Evolutionary conservation across 1,140 invertebrate species (phyloP).

Genomic region (Plodia interpunctella): DNA sequence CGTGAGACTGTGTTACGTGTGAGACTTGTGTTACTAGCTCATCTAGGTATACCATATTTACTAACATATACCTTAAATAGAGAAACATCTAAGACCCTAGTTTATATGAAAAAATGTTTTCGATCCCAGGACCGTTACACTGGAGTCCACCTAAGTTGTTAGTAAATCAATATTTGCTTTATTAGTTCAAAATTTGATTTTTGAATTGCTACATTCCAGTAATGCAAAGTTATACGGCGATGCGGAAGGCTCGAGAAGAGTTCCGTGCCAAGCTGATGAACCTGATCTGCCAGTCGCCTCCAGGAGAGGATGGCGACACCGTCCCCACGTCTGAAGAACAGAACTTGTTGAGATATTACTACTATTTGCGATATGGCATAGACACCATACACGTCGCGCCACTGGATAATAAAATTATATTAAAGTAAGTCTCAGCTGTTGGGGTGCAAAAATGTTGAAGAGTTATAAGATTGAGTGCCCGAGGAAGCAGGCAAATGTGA

Average conservation of each 20-base stretch:
- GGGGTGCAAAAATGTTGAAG: neutral
- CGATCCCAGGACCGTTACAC: too few species aligned
- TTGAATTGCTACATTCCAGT: constrained; percentile 61
- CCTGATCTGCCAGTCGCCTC: constrained; percentile 80
- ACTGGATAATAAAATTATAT: constrained; percentile 80
- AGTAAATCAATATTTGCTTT: too few species aligned
- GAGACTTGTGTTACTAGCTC: too few species aligned
- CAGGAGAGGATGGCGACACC: constrained; percentile 48
- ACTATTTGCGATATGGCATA: constrained; percentile 92
- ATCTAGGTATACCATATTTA: too few species aligned
- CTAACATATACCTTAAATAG: too few species aligned
- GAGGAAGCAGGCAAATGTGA: too few species aligned
- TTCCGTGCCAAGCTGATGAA: constrained; percentile 88
- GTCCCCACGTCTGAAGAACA: constrained; percentile 81
- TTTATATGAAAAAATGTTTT: too few species aligned
- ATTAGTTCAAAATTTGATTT: too few species aligned
- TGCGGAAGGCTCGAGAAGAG: constrained; percentile 87
- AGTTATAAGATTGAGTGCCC: neutral
- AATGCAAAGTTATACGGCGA: constrained; percentile 80
- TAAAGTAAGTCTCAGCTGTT: constrained; percentile 57
- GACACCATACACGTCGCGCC: constrained; percentile 91
- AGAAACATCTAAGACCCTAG: too few species aligned
- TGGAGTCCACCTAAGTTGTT: too few species aligned
- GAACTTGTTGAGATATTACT: constrained; percentile 89
- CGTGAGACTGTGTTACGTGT: too few species aligned